Percentiles rank a stretch among this genome's conserved stretches.
phyloP scores from a whole-genome alignment of 2,797 vertebrate genomes.

The Polyboroides typus region DNA sequence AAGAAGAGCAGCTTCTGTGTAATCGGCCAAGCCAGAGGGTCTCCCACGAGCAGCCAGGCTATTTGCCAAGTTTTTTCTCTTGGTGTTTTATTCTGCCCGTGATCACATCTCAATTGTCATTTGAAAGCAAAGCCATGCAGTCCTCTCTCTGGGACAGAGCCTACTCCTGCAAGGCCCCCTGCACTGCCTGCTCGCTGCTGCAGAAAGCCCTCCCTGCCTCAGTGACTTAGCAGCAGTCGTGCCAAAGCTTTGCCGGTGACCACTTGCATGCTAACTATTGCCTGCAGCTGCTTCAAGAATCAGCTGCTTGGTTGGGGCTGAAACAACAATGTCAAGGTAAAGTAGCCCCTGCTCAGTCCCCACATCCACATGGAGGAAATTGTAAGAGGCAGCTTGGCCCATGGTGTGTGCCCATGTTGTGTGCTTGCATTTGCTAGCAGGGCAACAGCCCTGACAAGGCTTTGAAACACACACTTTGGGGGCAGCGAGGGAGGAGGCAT shows the following conservation, averaged over 20 bases:
- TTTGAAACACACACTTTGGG: neutral
- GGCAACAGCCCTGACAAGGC: neutral
- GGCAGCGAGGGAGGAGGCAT: neutral
- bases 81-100: neutral
- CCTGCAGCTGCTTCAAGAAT: neutral
- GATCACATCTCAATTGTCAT: neutral
- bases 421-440: neutral
- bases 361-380: neutral
- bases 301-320: neutral
- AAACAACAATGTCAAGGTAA: neutral
- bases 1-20: neutral
- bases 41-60: neutral
- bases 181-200: neutral
- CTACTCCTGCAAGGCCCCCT: neutral
- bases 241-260: neutral
- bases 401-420: rapidly evolving
- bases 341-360: neutral
- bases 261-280: rapidly evolving
- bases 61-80: neutral
- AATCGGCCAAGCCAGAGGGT: neutral
- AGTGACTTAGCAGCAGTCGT: neutral
- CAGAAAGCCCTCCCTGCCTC: neutral
- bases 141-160: neutral
- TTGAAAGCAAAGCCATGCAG: neutral
- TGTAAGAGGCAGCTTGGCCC: neutral